Evolutionary conservation across 1,140 invertebrate genomes (phyloP), one percentile per base, ranked within the genome.

Genomic region (Lordiphosa mommai): DNA sequence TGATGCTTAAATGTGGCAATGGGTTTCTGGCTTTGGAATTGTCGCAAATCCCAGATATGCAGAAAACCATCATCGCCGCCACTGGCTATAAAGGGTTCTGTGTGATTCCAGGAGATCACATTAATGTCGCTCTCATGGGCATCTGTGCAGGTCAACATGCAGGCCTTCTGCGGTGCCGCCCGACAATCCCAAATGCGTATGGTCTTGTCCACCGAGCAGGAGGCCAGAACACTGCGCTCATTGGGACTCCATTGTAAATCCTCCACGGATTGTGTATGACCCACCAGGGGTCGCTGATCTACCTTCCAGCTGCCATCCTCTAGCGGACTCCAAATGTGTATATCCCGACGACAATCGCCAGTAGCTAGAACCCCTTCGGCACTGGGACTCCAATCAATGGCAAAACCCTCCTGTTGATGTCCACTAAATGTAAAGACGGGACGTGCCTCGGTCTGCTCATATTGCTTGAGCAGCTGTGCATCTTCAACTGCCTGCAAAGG

Each of bases 161-260:
- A 98, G 0, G 97, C 96, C 86, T 97, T 96, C 34, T 92, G 92
- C 0, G 96, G 95, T 37, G 93, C 91, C 13, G 93, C 94, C 89
- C 98, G 92, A 13, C 93, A 94, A 89, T 99, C 98, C 96, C 96
- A 97, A 73, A 97, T 95, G 87, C 95, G 93, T 60, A 97, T 95
- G 65, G 94, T 95, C 90, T 94, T 96, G 88, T 99, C 98, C 8
- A 97, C 95, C 20, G 98, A 99, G 90, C 98, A 99, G 6, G 97
- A 96, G 36, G 97, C 97, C 63, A 99, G 91, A 1, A 99, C 97
- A 91, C 96, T 94, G 58, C 91, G 92, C 91, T 99, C 98, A 91
- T 94, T 98, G 2, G 98, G 97, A 58, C 98, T 99, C 98, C 99
- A 99, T 82, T 99, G 97, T 56, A 99, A 91, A 90, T 99, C 99